Percentiles rank a stretch among this genome's conserved stretches.
phyloP scores from a whole-genome alignment of 1,140 invertebrate species.

The Habropoda laboriosa region DNA sequence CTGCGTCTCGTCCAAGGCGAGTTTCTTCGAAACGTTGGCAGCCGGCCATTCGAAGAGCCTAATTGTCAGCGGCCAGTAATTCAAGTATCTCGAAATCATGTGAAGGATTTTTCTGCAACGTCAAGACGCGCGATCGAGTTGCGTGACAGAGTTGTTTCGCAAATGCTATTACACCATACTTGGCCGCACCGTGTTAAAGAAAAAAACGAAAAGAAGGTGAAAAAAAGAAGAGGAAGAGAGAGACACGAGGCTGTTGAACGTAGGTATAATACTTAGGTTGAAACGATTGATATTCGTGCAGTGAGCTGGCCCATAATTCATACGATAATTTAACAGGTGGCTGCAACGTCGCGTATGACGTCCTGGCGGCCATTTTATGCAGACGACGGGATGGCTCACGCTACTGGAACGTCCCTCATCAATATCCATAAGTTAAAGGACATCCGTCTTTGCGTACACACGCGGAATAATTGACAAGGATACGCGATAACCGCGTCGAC shows the following conservation, averaged over 20 bases:
- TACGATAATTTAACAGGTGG: slow-evolving; percentile 54
- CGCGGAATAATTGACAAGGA: slow-evolving; percentile 48
- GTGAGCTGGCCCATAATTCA: slow-evolving; percentile 9
- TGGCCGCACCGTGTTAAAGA: neutral
- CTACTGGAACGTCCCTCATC: slow-evolving; percentile 33
- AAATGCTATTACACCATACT: neutral
- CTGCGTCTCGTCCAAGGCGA: neutral
- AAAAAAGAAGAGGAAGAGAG: neutral
- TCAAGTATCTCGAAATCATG: slow-evolving; percentile 6
- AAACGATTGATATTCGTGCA: slow-evolving; percentile 49
- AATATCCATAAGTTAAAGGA: slow-evolving; percentile 62
- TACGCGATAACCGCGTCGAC: slow-evolving; percentile 1
- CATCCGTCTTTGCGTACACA: slow-evolving; percentile 50
- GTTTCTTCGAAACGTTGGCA: neutral
- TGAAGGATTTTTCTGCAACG: neutral
- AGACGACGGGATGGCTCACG: slow-evolving; percentile 38
- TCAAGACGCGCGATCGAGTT: neutral
- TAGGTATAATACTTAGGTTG: too few species aligned
- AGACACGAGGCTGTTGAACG: neutral
- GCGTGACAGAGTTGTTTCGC: neutral
- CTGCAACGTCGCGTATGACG: slow-evolving; percentile 50
- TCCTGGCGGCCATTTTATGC: slow-evolving; percentile 31
- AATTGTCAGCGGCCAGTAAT: neutral
- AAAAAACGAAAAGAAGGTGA: neutral
- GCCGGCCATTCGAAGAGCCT: neutral